A percentile compares a stretch with the other conserved stretches of the same genome.
These are phyloP conservation scores for Gerosis bhagava DNA, from an alignment of 2,888 invertebrate genomes.

Conservation along the genomic window DNA sequence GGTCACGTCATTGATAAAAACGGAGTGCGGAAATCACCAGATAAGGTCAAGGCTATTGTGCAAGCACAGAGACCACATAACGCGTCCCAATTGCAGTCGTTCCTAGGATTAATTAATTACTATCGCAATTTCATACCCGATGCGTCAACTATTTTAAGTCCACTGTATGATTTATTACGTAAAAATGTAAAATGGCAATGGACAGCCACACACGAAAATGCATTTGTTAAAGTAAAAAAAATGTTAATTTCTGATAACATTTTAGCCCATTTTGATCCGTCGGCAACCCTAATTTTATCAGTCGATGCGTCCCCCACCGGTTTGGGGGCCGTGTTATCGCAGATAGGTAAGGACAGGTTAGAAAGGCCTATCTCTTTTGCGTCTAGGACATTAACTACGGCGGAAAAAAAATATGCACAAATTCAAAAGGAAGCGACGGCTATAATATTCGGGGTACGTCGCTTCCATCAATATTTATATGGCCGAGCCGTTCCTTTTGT, in stretches of 20 bases:
- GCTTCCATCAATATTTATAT: conserved; percentile 25
- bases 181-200: conserved; percentile 28
- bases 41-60: conserved; percentile 37
- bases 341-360: conserved; percentile 10
- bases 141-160: conserved; percentile 31
- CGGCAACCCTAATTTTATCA: conserved; percentile 22
- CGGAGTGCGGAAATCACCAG: conserved; percentile 27
- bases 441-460: conserved; percentile 6
- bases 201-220: conserved; percentile 9
- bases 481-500: conserved; percentile 32
- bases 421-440: conserved; percentile 29
- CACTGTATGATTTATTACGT: conserved; percentile 32
- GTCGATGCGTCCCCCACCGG: conserved; percentile 27
- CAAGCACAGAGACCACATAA: conserved; percentile 32
- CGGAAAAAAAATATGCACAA: conserved; percentile 31
- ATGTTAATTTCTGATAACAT: conserved; percentile 13
- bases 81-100: conserved; percentile 32
- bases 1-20: conserved; percentile 32
- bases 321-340: conserved; percentile 26
- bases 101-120: conserved; percentile 39
- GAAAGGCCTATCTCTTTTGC: conserved; percentile 36
- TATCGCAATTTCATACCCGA: conserved; percentile 39
- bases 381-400: conserved; percentile 33
- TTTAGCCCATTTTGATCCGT: conserved; percentile 20
- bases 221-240: conserved; percentile 26